Base-by-base conservation (phyloP, 2,888 invertebrate genomes). In the Cataglyphis cursor region DNA sequence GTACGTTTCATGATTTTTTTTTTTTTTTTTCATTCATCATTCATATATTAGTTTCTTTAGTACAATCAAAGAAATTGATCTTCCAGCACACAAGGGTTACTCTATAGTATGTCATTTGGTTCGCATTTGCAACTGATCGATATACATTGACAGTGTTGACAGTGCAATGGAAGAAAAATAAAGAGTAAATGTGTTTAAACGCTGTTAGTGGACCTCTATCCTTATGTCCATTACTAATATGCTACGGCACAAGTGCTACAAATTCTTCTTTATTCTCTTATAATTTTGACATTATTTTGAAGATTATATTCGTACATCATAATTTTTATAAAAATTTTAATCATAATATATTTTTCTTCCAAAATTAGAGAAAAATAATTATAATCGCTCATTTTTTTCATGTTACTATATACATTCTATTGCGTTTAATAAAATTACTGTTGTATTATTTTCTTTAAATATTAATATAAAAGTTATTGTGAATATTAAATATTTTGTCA, bases 151-250 rank as follows among this genome's bases (percentile, higher is more conserved):
- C 95, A 95, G 95, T 96, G 96, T 95, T 95, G 96, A 96, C 96
- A 95, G 96, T 96, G 96, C 96, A 93, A 96, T 96, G 96, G 97
- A 97, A 96, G 97, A 92, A 97, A 95, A 97, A 82, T 62, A 95
- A 95, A 84, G 86, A 93, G 94, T 88, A 94, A 93, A 92, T 95
- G 95, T 93, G 93, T 95, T 95, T 95, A 96, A 96, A 97, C 96
- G 97, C 97, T 97, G 96, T 96, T 95, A 95, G 94, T 96, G 96
- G 96, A 97, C 97, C 97, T 96, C 97, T 97, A 97, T 97, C 97
- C 95, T 96, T 97, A 97, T 97, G 97, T 97, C 96, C 96, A 81
- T 90, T 96, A 96, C 96, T 95, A 96, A 96, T 94, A 97, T 89
- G 97, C 96, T 97, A 96, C 96, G 95, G 93, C 95, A 95, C 93